Evolutionary conservation across 2,888 invertebrate species (phyloP), one percentile per base, ranked within the genome.

Genomic region (Aphodius sticticus): DNA sequence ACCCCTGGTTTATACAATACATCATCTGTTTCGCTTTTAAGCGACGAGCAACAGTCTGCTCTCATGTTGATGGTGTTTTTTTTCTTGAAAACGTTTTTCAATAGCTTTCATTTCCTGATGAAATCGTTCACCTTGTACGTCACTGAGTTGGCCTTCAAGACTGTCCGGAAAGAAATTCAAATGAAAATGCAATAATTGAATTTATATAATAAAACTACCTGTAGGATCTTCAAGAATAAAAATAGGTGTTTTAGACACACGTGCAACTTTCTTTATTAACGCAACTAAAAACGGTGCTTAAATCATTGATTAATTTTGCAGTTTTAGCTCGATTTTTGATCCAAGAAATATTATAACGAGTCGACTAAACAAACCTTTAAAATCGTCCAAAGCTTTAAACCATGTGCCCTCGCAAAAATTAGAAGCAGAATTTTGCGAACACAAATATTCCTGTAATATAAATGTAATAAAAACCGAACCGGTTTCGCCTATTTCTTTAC

Each of bases 271-370:
- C 53, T 79, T 79, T 14, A 79, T 16, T 15, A 71, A 77, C 6
- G 37, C 79, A 1, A 37, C 74, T 38, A 79, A 35, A 69, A 79
- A 72, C 4, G 79, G 79, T 12, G 77, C 76, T n/a, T 53, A 69
- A 72, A 12, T 35, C 16, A 69, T 77, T 77, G 69, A 69, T n/a
- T n/a, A 69, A 72, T 37, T 77, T 77, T 3, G 2, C 70, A 36
- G 15, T n/a, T 69, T 70, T 15, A 16, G 69, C 69, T 69, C 69
- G 71, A 26, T 76, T 35, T 6, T 14, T 70, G n/a, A 79, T 76
- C 79, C 79, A 77, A 37, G 71, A 12, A 6, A 79, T 77, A 72
- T 79, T 71, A 36, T 79, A 79, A 16, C 69, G n/a, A n/a, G n/a
- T 26, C 26, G 6, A 72, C 15, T 72, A 79, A 79, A 71, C 15